These are phyloP conservation scores for Periphyllus acericola DNA, from an alignment of 2,888 invertebrate genomes.

Conservation along the genomic window DNA sequence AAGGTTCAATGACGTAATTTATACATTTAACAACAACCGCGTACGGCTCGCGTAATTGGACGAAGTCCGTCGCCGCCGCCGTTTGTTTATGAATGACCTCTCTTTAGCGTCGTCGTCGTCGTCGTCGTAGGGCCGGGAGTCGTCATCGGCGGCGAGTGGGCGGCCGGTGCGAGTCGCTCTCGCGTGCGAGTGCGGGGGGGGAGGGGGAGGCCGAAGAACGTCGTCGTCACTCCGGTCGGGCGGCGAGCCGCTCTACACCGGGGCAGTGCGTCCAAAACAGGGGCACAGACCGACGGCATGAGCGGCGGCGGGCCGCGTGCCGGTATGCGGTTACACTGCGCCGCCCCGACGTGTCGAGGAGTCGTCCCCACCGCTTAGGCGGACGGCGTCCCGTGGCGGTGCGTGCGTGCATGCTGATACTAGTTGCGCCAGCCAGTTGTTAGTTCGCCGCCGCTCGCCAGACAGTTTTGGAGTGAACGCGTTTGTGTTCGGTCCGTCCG, in stretches of 20 bases:
- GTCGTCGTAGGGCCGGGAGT: not conserved
- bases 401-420: conserved; percentile 47
- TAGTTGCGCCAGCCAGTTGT: conserved; percentile 25
- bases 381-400: not conserved
- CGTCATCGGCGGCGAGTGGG: not conserved
- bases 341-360: conserved; percentile 9
- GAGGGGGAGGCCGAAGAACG: conserved; percentile 1
- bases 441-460: not conserved
- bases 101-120: conserved; percentile 28
- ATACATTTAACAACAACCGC: conserved; percentile 10
- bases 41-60: conserved; percentile 9
- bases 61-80: conserved; percentile 17
- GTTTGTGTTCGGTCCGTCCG: conserved; percentile 54
- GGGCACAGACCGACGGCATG: not conserved
- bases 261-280: conserved; percentile 46
- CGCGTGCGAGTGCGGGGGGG: too few species aligned
- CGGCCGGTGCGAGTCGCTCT: not conserved
- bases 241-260: not conserved
- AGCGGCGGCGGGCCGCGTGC: not conserved
- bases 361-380: conserved; percentile 18
- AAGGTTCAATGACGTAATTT: conserved; percentile 42
- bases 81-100: conserved; percentile 58
- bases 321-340: conserved; percentile 56
- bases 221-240: not conserved
- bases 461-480: conserved; percentile 45